Percentiles rank a stretch among this genome's conserved stretches.
These are phyloP conservation scores for Palythoa grandis DNA, from an alignment of 92 coral and sea anemone genomes.

Conservation along the genomic window DNA sequence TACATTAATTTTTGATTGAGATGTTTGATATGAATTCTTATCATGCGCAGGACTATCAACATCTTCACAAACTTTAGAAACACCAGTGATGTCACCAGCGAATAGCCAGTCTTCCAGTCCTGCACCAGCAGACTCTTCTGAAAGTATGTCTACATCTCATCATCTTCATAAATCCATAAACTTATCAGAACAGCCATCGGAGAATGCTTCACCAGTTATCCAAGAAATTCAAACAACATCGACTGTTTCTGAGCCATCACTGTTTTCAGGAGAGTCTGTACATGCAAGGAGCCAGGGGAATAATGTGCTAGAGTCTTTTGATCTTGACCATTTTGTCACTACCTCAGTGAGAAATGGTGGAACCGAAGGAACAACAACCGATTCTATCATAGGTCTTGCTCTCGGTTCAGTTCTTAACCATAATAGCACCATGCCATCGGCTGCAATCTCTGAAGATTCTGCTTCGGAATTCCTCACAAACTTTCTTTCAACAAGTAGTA, in stretches of 20 bases:
- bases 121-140: constrained; percentile 21
- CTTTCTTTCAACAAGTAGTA: constrained; percentile 33
- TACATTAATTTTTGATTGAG: background rate
- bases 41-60: background rate
- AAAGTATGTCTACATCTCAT: background rate
- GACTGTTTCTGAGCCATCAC: background rate
- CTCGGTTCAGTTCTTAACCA: constrained; percentile 61
- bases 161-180: background rate
- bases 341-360: constrained; percentile 11
- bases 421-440: constrained; percentile 43
- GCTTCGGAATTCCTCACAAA: constrained; percentile 67
- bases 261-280: background rate
- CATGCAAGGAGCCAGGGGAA: background rate
- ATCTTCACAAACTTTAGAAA: background rate
- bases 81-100: constrained; percentile 23
- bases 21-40: background rate
- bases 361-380: constrained; percentile 17
- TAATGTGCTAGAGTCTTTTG: constrained; percentile 19
- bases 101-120: constrained; percentile 12
- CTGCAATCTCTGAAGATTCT: constrained; percentile 71
- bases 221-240: background rate
- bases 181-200: background rate
- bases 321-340: constrained; percentile 25
- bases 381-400: constrained; percentile 72
- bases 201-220: background rate